Evolutionary conservation across 2,888 invertebrate species (phyloP).

Genomic region (Prosopocoilus inquinatus): DNA sequence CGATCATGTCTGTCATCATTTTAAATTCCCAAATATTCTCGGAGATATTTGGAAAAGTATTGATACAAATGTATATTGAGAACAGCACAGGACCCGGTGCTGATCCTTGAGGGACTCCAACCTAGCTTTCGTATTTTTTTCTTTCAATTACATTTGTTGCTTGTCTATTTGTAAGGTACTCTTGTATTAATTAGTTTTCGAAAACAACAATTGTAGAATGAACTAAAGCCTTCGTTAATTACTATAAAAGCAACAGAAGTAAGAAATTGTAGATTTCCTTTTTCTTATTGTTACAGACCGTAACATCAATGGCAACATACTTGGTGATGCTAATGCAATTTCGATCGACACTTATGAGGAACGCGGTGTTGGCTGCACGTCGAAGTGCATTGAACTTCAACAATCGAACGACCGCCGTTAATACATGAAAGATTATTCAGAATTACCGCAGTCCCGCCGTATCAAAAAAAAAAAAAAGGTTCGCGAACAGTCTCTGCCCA

Average conservation of each 20-base stretch:
- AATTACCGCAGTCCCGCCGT: not conserved
- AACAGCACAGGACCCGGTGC: too few species aligned
- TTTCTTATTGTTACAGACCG: slow-evolving; percentile 54
- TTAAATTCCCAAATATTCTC: too few species aligned
- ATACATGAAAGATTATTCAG: not conserved
- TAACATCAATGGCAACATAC: slow-evolving; percentile 72
- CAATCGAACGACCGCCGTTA: not conserved
- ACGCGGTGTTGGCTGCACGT: slow-evolving; percentile 50
- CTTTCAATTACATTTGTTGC: too few species aligned
- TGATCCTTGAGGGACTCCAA: too few species aligned
- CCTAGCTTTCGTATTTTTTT: too few species aligned
- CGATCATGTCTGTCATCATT: too few species aligned
- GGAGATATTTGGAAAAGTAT: too few species aligned
- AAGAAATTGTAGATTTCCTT: not conserved
- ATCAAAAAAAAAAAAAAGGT: not conserved
- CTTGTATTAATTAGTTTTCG: too few species aligned
- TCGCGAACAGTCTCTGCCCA: not conserved
- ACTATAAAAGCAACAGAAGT: not conserved
- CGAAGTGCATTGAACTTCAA: slow-evolving; percentile 26
- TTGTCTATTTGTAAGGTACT: too few species aligned
- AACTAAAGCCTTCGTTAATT: not conserved
- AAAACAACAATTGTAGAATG: too few species aligned
- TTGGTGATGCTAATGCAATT: slow-evolving; percentile 72
- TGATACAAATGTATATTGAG: too few species aligned
- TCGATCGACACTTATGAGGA: slow-evolving; percentile 62